Evolutionary conservation across 1,140 invertebrate species (phyloP).

Genomic region (Acyrthosiphon pisum): DNA sequence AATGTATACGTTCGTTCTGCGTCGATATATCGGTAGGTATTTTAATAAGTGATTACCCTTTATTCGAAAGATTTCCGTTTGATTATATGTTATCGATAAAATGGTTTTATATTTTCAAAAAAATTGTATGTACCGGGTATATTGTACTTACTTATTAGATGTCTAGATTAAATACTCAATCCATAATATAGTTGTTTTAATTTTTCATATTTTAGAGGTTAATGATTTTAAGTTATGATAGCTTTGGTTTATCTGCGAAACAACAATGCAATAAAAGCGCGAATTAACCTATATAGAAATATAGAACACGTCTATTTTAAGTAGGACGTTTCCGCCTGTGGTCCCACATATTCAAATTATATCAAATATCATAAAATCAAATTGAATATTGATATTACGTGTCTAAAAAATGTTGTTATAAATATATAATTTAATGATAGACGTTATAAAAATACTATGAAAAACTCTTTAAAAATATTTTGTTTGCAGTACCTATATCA

Average conservation of each 20-base stretch:
- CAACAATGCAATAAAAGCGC: neutral
- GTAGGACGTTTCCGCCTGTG: neutral
- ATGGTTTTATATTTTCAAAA: neutral
- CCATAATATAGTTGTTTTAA: neutral
- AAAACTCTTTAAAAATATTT: neutral
- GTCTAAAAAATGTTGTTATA: neutral
- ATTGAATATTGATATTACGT: neutral
- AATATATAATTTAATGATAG: neutral
- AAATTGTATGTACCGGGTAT: too few relatives aligned
- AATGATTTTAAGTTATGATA: neutral
- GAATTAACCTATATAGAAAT: neutral
- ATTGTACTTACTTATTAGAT: neutral
- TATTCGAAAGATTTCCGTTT: neutral
- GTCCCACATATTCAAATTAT: too few relatives aligned
- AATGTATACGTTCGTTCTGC: neutral
- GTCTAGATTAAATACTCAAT: neutral
- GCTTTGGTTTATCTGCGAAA: neutral
- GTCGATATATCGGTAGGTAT: neutral
- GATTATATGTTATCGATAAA: neutral
- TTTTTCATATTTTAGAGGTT: neutral
- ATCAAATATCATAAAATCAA: too few relatives aligned
- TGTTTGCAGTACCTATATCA: too few relatives aligned
- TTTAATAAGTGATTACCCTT: neutral
- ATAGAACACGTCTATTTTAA: neutral
- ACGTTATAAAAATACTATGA: neutral